A percentile compares a stretch with the other conserved stretches of the same genome.
Conservation (phyloP, 2,888 invertebrate genomes). For the Tanytarsus gracilentus region DNA sequence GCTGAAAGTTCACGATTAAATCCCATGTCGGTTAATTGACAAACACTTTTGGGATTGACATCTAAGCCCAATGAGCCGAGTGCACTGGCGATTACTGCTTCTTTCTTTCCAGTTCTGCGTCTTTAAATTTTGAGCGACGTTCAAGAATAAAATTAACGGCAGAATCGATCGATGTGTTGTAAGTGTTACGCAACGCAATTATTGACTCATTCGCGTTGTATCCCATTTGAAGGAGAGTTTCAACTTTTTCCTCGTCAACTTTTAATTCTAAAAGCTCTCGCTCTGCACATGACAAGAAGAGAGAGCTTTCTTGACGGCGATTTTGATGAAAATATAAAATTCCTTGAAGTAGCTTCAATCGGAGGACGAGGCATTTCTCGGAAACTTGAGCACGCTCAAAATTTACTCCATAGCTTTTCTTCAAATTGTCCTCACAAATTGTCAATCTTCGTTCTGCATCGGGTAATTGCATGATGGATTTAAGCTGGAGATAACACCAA, state of each 20-base stretch:
- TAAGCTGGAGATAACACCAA: constrained; percentile 78
- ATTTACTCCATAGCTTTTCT: constrained; percentile 56
- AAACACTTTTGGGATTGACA: constrained; percentile 41
- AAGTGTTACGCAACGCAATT: constrained; percentile 55
- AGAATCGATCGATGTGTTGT: constrained; percentile 47
- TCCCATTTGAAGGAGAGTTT: constrained; percentile 52
- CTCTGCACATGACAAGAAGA: constrained; percentile 54
- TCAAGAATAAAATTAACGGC: constrained; percentile 59
- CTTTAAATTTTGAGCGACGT: constrained; percentile 45
- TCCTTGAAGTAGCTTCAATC: constrained; percentile 70
- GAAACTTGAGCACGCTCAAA: constrained; percentile 52
- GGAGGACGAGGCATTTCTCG: constrained; percentile 65
- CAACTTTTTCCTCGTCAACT: constrained; percentile 49
- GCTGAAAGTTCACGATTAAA: constrained; percentile 51
- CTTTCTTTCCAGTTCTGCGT: constrained; percentile 47
- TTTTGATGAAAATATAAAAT: constrained; percentile 72
- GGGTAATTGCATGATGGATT: constrained; percentile 57
- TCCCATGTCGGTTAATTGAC: constrained; percentile 58
- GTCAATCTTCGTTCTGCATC: constrained; percentile 62
- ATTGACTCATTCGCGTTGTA: constrained; percentile 60
- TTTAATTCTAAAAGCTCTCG: constrained; percentile 54
- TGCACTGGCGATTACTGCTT: constrained; percentile 40
- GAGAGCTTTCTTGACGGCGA: constrained; percentile 52
- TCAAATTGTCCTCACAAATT: constrained; percentile 57
- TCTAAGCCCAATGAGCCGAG: constrained; percentile 33